phyloP scores from a whole-genome alignment of 2,113 vertebrate genomes.

The Zosterops japonicus region DNA sequence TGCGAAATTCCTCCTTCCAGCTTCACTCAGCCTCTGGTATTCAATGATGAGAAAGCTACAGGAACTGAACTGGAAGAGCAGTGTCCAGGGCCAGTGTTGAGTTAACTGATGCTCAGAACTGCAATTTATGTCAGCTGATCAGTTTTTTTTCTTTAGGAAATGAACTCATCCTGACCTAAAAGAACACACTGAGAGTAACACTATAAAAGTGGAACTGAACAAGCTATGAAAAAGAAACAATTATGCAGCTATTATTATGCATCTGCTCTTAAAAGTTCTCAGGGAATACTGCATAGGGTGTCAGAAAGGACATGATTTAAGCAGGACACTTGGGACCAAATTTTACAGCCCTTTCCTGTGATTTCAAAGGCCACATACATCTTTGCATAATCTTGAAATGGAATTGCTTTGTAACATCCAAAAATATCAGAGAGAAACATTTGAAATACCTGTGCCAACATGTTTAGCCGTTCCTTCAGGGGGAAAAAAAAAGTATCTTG shows the following conservation, averaged over 20 bases:
- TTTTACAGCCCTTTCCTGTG: background rate
- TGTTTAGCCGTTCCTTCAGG: background rate
- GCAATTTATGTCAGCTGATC: background rate
- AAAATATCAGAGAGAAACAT: constrained; percentile 8
- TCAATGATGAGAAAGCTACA: background rate
- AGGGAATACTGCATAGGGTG: background rate
- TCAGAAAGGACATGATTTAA: background rate
- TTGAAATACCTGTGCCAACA: background rate
- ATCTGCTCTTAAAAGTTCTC: background rate
- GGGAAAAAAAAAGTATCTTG: background rate
- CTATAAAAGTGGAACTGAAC: background rate
- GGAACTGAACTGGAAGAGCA: constrained; percentile 12
- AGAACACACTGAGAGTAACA: background rate
- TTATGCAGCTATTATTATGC: background rate
- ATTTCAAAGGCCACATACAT: background rate
- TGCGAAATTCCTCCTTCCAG: constrained; percentile 11
- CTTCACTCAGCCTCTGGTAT: background rate
- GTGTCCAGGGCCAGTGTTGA: background rate
- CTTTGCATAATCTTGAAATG: background rate
- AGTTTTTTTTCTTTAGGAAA: background rate
- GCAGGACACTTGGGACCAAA: background rate
- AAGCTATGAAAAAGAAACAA: background rate
- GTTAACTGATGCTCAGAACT: background rate
- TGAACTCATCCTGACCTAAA: background rate
- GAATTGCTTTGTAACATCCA: background rate